phyloP scores from a whole-genome alignment of 23 tunicate species.

The Halocynthia roretzi region DNA sequence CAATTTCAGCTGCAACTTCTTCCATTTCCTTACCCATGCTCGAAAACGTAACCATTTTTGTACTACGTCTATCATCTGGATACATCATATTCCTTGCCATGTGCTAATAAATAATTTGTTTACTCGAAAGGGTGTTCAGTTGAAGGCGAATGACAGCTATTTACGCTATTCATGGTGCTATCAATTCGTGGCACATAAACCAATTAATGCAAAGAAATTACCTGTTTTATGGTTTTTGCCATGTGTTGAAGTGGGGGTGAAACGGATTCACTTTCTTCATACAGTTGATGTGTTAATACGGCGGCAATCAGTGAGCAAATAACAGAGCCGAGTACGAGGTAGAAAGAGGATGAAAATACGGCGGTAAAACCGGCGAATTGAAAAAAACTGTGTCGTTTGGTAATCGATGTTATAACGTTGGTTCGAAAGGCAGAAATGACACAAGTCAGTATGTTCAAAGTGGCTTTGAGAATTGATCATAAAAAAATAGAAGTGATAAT shows the following conservation, averaged over 20 bases:
- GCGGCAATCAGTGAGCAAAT: conserved; percentile 17
- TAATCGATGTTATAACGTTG: conserved; percentile 34
- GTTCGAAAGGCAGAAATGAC: conserved; percentile 67
- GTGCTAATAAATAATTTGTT: conserved; percentile 36
- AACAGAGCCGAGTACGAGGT: conserved; percentile 18
- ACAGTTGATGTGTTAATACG: neutral
- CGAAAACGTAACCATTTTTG: conserved; percentile 92
- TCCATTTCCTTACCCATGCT: conserved; percentile 82
- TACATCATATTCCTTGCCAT: conserved; percentile 84
- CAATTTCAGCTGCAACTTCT: conserved; percentile 83
- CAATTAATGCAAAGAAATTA: neutral
- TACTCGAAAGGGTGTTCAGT: neutral
- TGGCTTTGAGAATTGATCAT: neutral
- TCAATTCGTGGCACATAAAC: neutral
- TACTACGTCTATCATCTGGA: conserved; percentile 68
- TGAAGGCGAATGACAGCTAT: neutral
- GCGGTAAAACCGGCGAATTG: conserved; percentile 30
- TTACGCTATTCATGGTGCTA: neutral
- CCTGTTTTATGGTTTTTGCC: conserved; percentile 71
- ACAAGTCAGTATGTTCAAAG: conserved; percentile 37
- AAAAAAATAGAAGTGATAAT: conserved; percentile 2
- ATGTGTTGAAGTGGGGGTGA: neutral
- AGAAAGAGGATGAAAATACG: conserved; percentile 44
- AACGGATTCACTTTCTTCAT: neutral
- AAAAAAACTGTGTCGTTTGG: conserved; percentile 34